These are phyloP conservation scores for Caiman crocodilus DNA, from an alignment of 2,797 vertebrate genomes.

Conservation along the genomic window DNA sequence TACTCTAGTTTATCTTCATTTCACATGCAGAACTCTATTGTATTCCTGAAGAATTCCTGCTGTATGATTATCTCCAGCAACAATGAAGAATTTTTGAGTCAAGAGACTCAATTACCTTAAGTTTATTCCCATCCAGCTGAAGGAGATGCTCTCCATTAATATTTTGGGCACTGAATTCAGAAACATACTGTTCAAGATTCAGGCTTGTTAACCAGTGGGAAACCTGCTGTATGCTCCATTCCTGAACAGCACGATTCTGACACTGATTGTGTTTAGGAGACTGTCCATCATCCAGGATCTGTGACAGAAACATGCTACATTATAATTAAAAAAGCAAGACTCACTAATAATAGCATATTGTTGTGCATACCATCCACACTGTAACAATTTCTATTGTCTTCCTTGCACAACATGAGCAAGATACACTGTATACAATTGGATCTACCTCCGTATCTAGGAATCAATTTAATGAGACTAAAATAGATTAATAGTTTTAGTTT, in stretches of 20 bases:
- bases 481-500: background rate
- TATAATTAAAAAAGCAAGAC: conserved; percentile 7
- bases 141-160: conserved; percentile 93
- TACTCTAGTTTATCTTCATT: background rate
- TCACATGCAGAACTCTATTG: background rate
- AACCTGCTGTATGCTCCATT: conserved; percentile 95
- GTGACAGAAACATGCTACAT: conserved; percentile 48
- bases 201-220: conserved; percentile 92
- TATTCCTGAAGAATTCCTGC: background rate
- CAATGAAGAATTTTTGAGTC: background rate
- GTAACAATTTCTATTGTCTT: background rate
- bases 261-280: conserved; percentile 87
- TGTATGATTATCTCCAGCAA: background rate
- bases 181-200: conserved; percentile 91
- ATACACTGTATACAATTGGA: background rate
- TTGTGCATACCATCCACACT: background rate
- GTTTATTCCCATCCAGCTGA: conserved; percentile 89
- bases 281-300: conserved; percentile 93
- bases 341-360: background rate
- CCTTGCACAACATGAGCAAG: background rate
- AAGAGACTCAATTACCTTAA: conserved; percentile 87
- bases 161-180: conserved; percentile 94
- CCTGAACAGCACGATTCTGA: conserved; percentile 86
- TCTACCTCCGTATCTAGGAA: background rate
- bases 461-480: background rate